Evolutionary conservation across 2,113 vertebrate genomes (phyloP).

Genomic region (Miniopterus natalensis): DNA sequence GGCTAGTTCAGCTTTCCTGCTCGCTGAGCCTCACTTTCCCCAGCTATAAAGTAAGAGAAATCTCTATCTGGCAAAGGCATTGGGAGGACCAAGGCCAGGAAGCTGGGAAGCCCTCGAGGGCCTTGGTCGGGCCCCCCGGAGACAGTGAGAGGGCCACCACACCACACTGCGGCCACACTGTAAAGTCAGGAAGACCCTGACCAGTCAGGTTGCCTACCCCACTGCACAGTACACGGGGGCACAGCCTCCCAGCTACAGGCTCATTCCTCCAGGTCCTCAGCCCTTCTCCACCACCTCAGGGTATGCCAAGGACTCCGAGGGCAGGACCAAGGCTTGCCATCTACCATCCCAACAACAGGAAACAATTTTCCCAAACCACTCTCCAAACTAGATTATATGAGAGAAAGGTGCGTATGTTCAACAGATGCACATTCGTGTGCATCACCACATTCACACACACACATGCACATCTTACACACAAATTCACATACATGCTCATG

Average conservation of each 20-base stretch:
- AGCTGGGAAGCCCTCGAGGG: background rate
- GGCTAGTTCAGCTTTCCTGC: background rate
- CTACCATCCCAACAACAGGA: background rate
- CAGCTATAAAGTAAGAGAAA: background rate
- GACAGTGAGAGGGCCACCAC: background rate
- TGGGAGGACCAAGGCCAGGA: background rate
- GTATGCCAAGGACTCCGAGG: background rate
- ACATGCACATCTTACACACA: background rate
- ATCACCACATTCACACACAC: too few species aligned
- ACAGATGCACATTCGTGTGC: background rate
- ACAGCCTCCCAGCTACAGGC: too few species aligned
- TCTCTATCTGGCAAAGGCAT: background rate
- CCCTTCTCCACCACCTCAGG: background rate
- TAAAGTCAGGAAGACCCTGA: background rate
- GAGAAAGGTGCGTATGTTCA: background rate
- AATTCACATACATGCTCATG: background rate
- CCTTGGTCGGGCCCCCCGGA: background rate
- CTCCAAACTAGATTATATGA: conserved; percentile 10
- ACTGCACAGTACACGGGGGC: background rate
- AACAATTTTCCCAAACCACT: conserved; percentile 45
- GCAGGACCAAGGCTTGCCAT: background rate
- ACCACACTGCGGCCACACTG: background rate
- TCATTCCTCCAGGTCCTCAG: fast-evolving
- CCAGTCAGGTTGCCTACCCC: background rate
- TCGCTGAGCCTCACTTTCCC: background rate